Base-by-base conservation (phyloP, 2,113 vertebrate species). In the Tachysurus vachellii region DNA sequence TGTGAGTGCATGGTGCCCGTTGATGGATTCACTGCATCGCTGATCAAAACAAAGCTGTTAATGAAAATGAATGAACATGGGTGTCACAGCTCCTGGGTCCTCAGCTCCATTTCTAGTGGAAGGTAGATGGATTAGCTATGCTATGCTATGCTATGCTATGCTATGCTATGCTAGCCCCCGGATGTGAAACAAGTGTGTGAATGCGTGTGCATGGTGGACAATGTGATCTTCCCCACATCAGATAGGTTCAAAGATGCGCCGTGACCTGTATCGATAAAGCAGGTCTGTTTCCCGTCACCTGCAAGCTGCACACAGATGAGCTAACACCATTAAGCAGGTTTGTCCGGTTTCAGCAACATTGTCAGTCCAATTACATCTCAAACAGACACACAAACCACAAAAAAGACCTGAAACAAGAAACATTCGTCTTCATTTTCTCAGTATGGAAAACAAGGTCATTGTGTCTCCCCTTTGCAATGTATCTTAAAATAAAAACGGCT, bases 401-500 rank as follows among this genome's bases (percentile, higher is more conserved):
- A 68, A 36, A 68, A 68, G 66, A 59, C 57, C 19, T 59, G 26
- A 77, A 80, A 36, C 77, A 80, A 80, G 76, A 10, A 31, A 10
- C 3, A 80, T 59, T 42, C 6, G 31, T 80, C 16, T 57, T 80
- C 16, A 13, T 81, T 42, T 13, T 13, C 56, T 81, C 19, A 53
- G 50, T 19, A 61, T 14, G 19, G 36, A 56, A 42, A 26, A 13
- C 17, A 23, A n/a, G 47, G 75, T 79, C 75, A 54, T 8, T 28
- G 3, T 75, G 75, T 77, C 75, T 77, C 12, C 12, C 44, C 75
- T 81, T 42, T 42, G 19, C 56, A 81, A 61, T 81, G 26, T 8
- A 14, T 42, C 19, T 81, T 81, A 81, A 81, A 61, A 81, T 81
- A 81, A 56, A 59, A 44, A 44, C 61, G 56, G 56, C 54, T 80